Conservation (phyloP, 2,888 invertebrate species). For the Diploptera punctata region DNA sequence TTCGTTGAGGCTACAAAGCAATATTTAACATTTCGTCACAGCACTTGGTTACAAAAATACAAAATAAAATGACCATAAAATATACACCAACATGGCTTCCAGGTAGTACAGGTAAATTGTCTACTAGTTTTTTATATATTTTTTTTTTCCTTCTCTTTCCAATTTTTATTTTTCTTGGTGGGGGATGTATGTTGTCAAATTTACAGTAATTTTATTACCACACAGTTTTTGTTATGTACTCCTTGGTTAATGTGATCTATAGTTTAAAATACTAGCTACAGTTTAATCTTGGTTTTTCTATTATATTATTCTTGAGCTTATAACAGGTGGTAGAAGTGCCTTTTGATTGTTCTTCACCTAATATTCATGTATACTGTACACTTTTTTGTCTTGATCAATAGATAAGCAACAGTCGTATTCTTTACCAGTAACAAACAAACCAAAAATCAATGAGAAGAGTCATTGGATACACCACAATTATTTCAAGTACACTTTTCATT, state of each 20-base stretch:
- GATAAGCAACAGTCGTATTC: conserved; percentile 15
- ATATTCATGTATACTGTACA: conserved; percentile 37
- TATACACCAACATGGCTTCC: conserved; percentile 41
- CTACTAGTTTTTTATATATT: conserved; percentile 20
- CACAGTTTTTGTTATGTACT: conserved; percentile 4
- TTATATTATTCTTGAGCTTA: conserved; percentile 41
- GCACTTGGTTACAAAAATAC: conserved; percentile 45
- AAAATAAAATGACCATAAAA: conserved; percentile 43
- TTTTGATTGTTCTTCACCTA: conserved; percentile 42
- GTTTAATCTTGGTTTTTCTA: conserved; percentile 30
- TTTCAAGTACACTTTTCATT: conserved; percentile 10
- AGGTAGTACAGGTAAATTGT: conserved; percentile 27
- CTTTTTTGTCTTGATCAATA: conserved; percentile 15
- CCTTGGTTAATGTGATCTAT: conserved; percentile 11
- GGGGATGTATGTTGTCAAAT: conserved; percentile 5
- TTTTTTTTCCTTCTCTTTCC: conserved; percentile 19
- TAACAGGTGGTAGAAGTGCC: conserved; percentile 39
- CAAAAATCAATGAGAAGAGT: not conserved
- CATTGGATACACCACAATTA: not conserved
- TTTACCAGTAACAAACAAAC: conserved; percentile 18
- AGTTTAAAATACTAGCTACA: conserved; percentile 32
- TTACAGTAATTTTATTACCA: conserved; percentile 15
- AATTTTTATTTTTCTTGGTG: not conserved
- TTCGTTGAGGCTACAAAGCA: conserved; percentile 42
- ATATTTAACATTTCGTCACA: conserved; percentile 42